These are phyloP conservation scores for Andrena cerasifolii DNA, from an alignment of 1,140 invertebrate species.

Conservation along the genomic window DNA sequence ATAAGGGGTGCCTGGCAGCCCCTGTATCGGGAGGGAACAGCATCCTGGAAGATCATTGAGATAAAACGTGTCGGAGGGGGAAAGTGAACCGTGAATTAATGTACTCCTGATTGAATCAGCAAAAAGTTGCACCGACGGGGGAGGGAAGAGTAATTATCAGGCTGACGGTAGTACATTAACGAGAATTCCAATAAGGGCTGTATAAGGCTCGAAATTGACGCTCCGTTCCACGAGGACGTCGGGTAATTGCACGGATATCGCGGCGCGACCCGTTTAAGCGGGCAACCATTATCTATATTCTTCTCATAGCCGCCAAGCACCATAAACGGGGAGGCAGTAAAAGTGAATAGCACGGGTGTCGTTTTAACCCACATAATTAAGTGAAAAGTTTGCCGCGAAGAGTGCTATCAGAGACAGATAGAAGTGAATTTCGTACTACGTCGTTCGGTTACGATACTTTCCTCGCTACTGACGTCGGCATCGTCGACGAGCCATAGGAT, in stretches of 20 bases:
- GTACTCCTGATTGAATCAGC: conserved; percentile 27
- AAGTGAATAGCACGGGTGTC: not conserved
- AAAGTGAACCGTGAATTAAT: conserved; percentile 18
- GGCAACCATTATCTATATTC: conserved; percentile 4
- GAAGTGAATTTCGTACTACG: too few species aligned
- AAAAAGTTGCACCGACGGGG: not conserved
- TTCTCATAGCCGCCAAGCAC: conserved; percentile 35
- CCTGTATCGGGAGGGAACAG: not conserved
- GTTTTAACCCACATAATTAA: conserved; percentile 28
- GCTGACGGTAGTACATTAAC: not conserved
- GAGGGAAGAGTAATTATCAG: not conserved
- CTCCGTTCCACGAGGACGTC: conserved; percentile 35
- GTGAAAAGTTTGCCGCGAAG: not conserved
- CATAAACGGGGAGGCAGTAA: conserved; percentile 17
- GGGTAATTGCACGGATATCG: conserved; percentile 32
- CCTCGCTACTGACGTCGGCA: not conserved
- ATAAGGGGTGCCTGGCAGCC: not conserved
- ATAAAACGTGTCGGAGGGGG: conserved; percentile 20
- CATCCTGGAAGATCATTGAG: conserved; percentile 39
- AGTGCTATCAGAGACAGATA: not conserved
- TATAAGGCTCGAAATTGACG: conserved; percentile 27
- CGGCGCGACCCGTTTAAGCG: conserved; percentile 24
- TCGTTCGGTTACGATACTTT: too few species aligned
- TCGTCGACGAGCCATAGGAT: not conserved
- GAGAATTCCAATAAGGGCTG: not conserved